Evolutionary conservation across 2,113 vertebrate species (phyloP).

Genomic region (Empidonax alnorum): DNA sequence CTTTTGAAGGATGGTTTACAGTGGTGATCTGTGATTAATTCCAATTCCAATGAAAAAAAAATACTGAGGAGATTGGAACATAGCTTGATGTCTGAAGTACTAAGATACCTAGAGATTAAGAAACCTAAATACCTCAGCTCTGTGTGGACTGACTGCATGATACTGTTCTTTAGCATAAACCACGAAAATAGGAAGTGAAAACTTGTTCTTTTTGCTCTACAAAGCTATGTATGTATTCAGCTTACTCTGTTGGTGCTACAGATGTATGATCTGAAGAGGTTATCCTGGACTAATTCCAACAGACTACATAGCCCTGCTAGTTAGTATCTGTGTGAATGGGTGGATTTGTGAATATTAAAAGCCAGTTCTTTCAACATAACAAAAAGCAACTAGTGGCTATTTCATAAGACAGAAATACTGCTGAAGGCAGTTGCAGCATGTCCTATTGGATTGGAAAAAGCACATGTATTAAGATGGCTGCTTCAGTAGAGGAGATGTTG

Average conservation of each 20-base stretch:
- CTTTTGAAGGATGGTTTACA: neutral
- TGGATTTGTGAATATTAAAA: neutral
- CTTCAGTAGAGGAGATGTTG: neutral
- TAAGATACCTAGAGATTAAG: neutral
- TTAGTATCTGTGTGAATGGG: neutral
- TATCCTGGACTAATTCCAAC: neutral
- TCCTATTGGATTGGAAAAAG: neutral
- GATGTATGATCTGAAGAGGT: neutral
- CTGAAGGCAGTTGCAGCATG: neutral
- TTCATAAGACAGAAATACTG: neutral
- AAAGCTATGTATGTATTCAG: neutral
- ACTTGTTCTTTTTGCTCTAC: neutral
- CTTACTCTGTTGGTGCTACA: neutral
- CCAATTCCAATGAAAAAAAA: neutral
- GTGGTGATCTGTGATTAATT: neutral
- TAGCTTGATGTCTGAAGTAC: neutral
- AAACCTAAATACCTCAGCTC: neutral
- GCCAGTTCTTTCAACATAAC: neutral
- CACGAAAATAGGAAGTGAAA: neutral
- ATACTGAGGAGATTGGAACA: neutral
- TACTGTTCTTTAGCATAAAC: neutral
- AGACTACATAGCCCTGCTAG: neutral
- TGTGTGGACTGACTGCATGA: neutral
- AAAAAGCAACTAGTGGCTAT: neutral
- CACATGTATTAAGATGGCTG: neutral